Base-by-base conservation (phyloP, 2,797 vertebrate genomes). In the Anguilla anguilla region DNA sequence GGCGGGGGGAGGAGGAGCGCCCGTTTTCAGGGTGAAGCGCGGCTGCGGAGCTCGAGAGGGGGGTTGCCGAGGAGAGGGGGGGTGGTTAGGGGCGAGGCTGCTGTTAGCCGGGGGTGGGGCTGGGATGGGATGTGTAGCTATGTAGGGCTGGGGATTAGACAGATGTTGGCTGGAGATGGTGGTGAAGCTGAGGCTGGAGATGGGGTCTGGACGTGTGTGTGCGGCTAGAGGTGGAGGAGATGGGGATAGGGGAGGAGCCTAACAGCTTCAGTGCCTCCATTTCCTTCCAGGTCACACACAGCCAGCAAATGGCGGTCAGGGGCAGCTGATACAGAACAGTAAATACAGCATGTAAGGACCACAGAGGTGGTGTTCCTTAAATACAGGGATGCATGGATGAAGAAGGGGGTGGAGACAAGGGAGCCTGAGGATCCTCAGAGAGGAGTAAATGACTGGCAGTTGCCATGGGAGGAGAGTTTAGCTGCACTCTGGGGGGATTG, bases 291-390 rank as follows among this genome's bases (percentile, higher is more conserved):
- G 28, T 53, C 55, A 86, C 92, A 84, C 91, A 95, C 92, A 91
- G 92, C 88, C 91, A 93, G 90, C 89, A 2, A 57, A 35, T 92
- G 91, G 91, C 91, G 93, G 94, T 94, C 92, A 91, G 94, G 92
- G 92, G 94, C 94, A 95, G 95, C 94, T 93, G 95, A 95, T 92
- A 91, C 92, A 92, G 93, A 95, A 94, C 92, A 92, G 94, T 94
- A 95, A 95, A 96, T 96, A 93, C 95, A 96, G 96, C 95, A 96
- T 96, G 95, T 94, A 96, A 94, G 93, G 90, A 94, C 90, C 93
- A 93, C 96, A 96, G 96, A 96, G 95, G 96, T 91, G 89, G 92
- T 94, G 94, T 96, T 96, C 95, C 96, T 96, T 96, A 96, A 95
- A 95, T 92, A 94, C 93, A 93, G 93, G 93, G 94, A 94, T 39